Base-by-base conservation (phyloP, 2,797 vertebrate species). In the Sebastes hopkinsi region DNA sequence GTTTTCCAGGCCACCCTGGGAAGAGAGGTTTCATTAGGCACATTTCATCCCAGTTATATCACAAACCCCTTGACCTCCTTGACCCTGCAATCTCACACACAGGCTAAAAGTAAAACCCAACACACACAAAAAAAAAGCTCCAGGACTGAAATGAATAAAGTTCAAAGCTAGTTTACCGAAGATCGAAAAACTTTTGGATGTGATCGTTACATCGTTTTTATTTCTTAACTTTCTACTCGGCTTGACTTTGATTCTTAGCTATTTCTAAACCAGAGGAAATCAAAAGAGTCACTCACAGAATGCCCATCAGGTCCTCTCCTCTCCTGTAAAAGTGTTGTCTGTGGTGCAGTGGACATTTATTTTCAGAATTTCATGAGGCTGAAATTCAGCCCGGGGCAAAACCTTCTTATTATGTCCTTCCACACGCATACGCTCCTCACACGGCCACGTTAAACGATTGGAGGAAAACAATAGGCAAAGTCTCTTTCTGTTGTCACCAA, bases 401-500 rank as follows among this genome's bases (percentile, higher is more conserved):
- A 62, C 61, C 66, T 70, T 32, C 56, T 76, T 70, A 82, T 90
- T 82, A 59, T 87, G 65, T 84, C 52, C 20, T 72, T 34, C 20
- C 79, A 77, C 82, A 83, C 81, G 84, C 78, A 87, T 61, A 66
- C n/a, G 23, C 71, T 70, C 25, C 77, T 72, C 70, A 72, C 69
- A 46, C 23, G 60, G 42, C 46, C 1, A 60, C 16, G 70, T 87
- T 78, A 78, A 85, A 72, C 34, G 67, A 75, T 78, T 23, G 76
- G 64, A 87, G 55, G 85, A 30, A 83, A 88, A 94, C 88, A 95
- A 94, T 82, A 71, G 81, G 36, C 5, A 8, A 8, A 4, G 62
- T 75, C 85, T 84, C 25, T 86, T 92, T 69, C 84, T 92, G 93
- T 96, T 96, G 85, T 94, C 94, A 78, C 92, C 66, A 81, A 92